phyloP scores from a whole-genome alignment of 2,888 invertebrate species.

The Dorcus parallelipipedus region DNA sequence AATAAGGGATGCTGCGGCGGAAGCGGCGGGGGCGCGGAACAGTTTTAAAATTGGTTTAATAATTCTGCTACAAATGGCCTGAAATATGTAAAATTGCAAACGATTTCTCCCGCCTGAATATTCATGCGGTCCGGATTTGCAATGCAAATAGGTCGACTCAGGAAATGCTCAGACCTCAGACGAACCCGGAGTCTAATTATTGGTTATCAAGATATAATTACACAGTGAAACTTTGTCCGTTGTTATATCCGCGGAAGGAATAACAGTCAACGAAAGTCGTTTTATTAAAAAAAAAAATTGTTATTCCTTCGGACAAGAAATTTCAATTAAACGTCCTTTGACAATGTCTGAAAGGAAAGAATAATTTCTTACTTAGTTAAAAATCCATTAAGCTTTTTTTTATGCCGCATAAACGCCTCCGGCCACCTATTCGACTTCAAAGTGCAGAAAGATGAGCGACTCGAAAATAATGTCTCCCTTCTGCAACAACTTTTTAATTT shows the following conservation, averaged over 20 bases:
- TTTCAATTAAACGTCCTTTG: background rate
- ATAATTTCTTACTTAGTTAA: slow-evolving; percentile 6
- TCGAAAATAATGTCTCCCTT: slow-evolving; percentile 10
- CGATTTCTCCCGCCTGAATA: slow-evolving; percentile 39
- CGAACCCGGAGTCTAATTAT: slow-evolving; percentile 35
- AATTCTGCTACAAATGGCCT: slow-evolving; percentile 31
- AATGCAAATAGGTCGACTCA: slow-evolving; percentile 36
- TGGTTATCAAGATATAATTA: slow-evolving; percentile 42
- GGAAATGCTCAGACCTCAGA: slow-evolving; percentile 32
- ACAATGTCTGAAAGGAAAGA: background rate
- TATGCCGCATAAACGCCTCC: slow-evolving; percentile 3
- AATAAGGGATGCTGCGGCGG: slow-evolving; percentile 13
- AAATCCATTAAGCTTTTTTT: slow-evolving; percentile 13
- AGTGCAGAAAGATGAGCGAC: background rate
- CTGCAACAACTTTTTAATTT: slow-evolving; percentile 10
- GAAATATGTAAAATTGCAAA: slow-evolving; percentile 42
- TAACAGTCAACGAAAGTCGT: background rate
- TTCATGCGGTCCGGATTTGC: slow-evolving; percentile 37
- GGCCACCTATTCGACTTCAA: slow-evolving; percentile 18
- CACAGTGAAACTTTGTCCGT: background rate
- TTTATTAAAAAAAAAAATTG: background rate
- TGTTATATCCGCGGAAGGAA: background rate
- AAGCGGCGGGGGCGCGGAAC: slow-evolving; percentile 14
- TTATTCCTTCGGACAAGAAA: background rate
- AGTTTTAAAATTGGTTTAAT: slow-evolving; percentile 25